Evolutionary conservation across 2,888 invertebrate species (phyloP).

Genomic region (Ypsolopha scabrella): DNA sequence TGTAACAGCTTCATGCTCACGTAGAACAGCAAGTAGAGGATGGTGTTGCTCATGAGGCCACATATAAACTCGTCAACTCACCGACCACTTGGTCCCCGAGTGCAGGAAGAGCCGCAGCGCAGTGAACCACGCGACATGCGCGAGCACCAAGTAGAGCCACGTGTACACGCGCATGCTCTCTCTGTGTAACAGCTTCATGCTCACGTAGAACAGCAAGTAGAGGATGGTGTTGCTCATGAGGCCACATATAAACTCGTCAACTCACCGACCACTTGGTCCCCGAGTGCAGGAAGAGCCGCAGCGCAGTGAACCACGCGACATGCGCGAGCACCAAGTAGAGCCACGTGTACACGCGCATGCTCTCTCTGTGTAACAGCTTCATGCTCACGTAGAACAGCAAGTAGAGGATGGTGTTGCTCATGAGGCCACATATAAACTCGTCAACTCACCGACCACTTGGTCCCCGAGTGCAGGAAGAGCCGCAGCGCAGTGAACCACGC

Average conservation of each 20-base stretch:
- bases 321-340: slow-evolving; percentile 75
- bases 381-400: slow-evolving; percentile 84
- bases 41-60: slow-evolving; percentile 85
- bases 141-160: slow-evolving; percentile 72
- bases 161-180: slow-evolving; percentile 75
- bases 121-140: slow-evolving; percentile 74
- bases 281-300: slow-evolving; percentile 79
- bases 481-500: slow-evolving; percentile 78
- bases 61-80: too few species aligned
- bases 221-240: slow-evolving; percentile 87
- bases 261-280: slow-evolving; percentile 68
- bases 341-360: slow-evolving; percentile 71
- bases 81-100: slow-evolving; percentile 70
- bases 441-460: too few species aligned
- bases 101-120: slow-evolving; percentile 81
- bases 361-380: slow-evolving; percentile 80
- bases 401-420: slow-evolving; percentile 86
- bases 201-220: slow-evolving; percentile 83
- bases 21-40: slow-evolving; percentile 85
- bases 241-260: too few species aligned
- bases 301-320: slow-evolving; percentile 75
- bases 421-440: too few species aligned
- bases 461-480: slow-evolving; percentile 79
- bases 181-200: slow-evolving; percentile 80
- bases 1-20: slow-evolving; percentile 83